Base-by-base conservation (phyloP, 2,797 vertebrate species). In the Premnoplex brunnescens region DNA sequence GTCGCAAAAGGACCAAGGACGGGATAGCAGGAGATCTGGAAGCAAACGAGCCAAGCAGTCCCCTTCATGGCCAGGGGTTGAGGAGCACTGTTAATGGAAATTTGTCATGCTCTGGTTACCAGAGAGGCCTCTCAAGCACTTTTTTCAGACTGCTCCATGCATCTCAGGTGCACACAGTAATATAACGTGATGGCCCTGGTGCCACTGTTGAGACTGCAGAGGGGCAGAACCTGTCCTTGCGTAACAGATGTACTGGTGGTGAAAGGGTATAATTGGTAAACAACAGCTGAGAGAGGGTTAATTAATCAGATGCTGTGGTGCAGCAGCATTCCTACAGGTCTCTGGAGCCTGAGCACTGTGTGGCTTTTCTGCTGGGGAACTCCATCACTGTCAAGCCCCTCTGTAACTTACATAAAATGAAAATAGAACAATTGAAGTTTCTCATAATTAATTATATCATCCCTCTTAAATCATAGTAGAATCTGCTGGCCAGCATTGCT, bases 31-130 rank as follows among this genome's bases (percentile, higher is more conserved):
- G 41, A 23, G 60, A 37, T 19, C 12, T 27, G 27, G 51, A 68
- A 51, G 12, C 12, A 6, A 26, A 41, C 24, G n/a, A 69, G 39
- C 22, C 18, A 14, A 37, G 24, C 20, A n/a, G n/a, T 46, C 16
- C 16, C 41, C 0, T 28, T 21, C 23, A 24, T 3, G 7, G n/a
- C 34, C 14, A 1, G 46, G 22, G 28, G 6, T 28, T 0, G 0
- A 55, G n/a, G 48, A 82, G 13, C 23, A 30, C 20, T 67, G 20
- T 34, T 62, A 39, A 22, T 49, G 23, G 68, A 32, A 43, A 51
- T 72, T 28, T 4, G 0, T 60, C 34, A 6, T 3, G 9, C 32
- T 79, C 51, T 67, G 28, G 11, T 87, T 85, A 44, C 39, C 4
- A 3, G 36, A 43, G 44, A 63, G 20, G 24, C 27, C 27, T 67